phyloP scores from a whole-genome alignment of 2,888 invertebrate genomes.

The Caenorhabditis drosophilae region DNA sequence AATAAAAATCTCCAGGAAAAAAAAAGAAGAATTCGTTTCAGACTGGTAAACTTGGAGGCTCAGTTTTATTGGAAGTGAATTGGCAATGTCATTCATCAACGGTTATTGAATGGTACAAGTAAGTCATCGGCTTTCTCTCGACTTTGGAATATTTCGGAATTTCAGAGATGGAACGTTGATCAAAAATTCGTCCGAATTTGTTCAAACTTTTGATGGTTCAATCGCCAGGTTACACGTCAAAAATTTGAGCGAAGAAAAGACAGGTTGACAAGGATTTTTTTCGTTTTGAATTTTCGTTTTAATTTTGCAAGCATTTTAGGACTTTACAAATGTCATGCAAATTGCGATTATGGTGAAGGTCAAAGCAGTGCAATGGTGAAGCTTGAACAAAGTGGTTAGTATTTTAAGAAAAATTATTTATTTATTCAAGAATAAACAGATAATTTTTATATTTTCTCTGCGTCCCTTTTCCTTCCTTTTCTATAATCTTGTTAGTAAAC shows the following conservation, averaged over 20 bases:
- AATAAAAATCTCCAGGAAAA: no score
- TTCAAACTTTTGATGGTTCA: slow-evolving; percentile 62
- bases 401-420: not conserved
- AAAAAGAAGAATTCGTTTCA: no score
- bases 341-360: slow-evolving; percentile 64
- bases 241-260: slow-evolving; percentile 53
- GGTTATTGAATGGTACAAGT: slow-evolving; percentile 67
- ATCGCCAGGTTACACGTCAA: slow-evolving; percentile 58
- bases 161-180: slow-evolving; percentile 60
- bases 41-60: slow-evolving; percentile 52
- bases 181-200: slow-evolving; percentile 45
- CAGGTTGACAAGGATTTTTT: no score
- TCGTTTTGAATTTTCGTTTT: no score
- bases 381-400: slow-evolving; percentile 53
- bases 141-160: not conserved
- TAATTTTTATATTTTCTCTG: no score
- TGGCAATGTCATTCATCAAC: slow-evolving; percentile 66
- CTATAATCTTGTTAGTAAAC: no score
- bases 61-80: slow-evolving; percentile 61
- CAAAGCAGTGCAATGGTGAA: slow-evolving; percentile 66
- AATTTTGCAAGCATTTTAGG: no score
- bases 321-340: slow-evolving; percentile 65
- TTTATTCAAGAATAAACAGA: no score
- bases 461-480: not conserved
- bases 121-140: slow-evolving; percentile 12